Base-by-base conservation (phyloP, 2,888 invertebrate species). In the Himalopsyche tibetana region DNA sequence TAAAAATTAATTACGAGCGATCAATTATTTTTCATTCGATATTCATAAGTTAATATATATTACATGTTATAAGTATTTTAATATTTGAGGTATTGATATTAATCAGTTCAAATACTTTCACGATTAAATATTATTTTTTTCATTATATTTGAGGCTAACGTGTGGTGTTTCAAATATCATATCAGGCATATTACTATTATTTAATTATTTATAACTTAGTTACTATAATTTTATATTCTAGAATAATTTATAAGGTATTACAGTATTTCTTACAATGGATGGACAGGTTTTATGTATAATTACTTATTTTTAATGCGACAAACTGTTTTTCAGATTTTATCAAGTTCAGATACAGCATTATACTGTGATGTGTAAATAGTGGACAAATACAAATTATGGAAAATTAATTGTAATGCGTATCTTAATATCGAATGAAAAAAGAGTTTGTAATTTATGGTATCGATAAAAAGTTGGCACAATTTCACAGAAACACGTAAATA, bases 121-220 rank as follows among this genome's bases (percentile, higher is more conserved):
- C 15, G 51, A 45, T 42, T 81, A 81, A 81, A 51, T 81, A 81
- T 81, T 51, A 45, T 45, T 45, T 55, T 42, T 38, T 82, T 17
- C 63, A 36, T 74, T 82, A 85, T 85, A 51, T 56, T 82, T 85
- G 55, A 85, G 85, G 85, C 85, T 82, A 80, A 19, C 55, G 40
- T 45, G 80, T 88, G 88, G 88, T 88, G 88, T 88, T 85, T 56
- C 83, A 86, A 88, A 86, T 88, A 88, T 88, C 82, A 19, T 56
- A 86, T 86, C 86, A 88, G 88, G 88, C 88, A 81, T 82, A 69
- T 69, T 69, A 40, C 74, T 55, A 82, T 79, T 69, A 80, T 87
- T 80, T 42, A 79, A 19, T 45, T 56, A 81, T 55, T 56, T 80
- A 63, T 84, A 81, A 69, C 12, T 63, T 63, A 63, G 8, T 63